phyloP scores from a whole-genome alignment of 1,140 invertebrate genomes.

The Drosophila burlai region DNA sequence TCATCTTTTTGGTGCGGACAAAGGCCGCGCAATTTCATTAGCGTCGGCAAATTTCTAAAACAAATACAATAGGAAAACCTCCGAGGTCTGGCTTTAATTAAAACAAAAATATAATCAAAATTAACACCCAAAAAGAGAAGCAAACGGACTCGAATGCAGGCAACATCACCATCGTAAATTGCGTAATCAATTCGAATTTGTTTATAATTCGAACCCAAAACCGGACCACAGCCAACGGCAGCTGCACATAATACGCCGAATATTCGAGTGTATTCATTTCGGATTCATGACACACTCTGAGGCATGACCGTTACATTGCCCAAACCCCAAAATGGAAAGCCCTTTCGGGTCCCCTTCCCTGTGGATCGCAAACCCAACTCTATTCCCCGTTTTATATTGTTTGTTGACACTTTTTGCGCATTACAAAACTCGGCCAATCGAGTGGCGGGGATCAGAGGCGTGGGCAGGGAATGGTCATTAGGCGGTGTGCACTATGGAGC shows the following conservation, averaged over 20 bases:
- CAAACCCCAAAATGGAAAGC: constrained; percentile 53
- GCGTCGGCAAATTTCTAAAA: constrained; percentile 48
- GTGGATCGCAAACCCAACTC: constrained; percentile 8
- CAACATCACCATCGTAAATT: constrained; percentile 39
- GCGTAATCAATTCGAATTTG: constrained; percentile 65
- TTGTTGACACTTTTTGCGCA: constrained; percentile 75
- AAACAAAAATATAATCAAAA: constrained; percentile 45
- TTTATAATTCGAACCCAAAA: constrained; percentile 62
- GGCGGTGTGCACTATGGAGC: constrained; percentile 46
- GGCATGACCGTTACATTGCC: constrained; percentile 72
- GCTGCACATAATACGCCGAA: constrained; percentile 47
- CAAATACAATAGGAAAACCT: constrained; percentile 52
- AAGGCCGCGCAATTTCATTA: constrained; percentile 58
- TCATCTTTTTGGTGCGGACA: constrained; percentile 43
- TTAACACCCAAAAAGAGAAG: constrained; percentile 54
- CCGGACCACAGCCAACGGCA: constrained; percentile 62
- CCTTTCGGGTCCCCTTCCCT: constrained; percentile 6
- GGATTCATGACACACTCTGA: constrained; percentile 59
- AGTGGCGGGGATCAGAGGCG: constrained; percentile 15
- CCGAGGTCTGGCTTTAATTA: constrained; percentile 57
- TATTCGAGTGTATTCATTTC: constrained; percentile 30
- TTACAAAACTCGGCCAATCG: constrained; percentile 49
- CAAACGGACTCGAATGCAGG: constrained; percentile 55
- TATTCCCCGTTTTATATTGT: constrained; percentile 10
- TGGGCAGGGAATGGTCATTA: constrained; percentile 60